Evolutionary conservation across 2,888 invertebrate species (phyloP), one percentile per base, ranked within the genome.

Genomic region (Hoplodrina blanda): DNA sequence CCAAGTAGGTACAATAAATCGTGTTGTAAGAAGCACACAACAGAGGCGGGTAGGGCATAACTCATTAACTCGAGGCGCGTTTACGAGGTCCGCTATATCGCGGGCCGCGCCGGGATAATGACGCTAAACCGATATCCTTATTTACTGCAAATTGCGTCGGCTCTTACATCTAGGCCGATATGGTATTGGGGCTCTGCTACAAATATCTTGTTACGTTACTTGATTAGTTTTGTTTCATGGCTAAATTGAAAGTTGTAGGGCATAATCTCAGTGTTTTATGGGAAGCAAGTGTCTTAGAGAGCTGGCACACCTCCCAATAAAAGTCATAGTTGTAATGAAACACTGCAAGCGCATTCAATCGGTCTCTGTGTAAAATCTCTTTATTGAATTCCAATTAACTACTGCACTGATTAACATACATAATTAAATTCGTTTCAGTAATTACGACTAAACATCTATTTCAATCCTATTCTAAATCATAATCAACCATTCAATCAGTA

Each of bases 41-140:
- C 72, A 85, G 80, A 85, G 82, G 84, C 77, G 82, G 81, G 80
- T 66, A 70, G 72, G 81, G 82, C 82, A 86, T 85, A 84, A 85
- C 84, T 85, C 85, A 89, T 90, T 88, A 90, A 87, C 83, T 85
- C 72, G 82, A 85, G 85, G 87, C 87, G 86, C 86, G 87, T 90
- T 90, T 89, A 91, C 89, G 88, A 89, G 88, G 85, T 82, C 86
- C 85, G 87, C 85, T 87, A 86, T 89, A 89, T 88, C 88, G 89
- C 86, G 83, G 72, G 82, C 84, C 82, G 85, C 71, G 78, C 80
- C 80, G 86, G 91, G 91, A 93, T 95, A 95, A 95, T 94, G 93
- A 92, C 91, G 91, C 92, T 93, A 91, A 91, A 92, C 94, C 95
- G 92, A 95, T 95, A 94, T 92, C 94, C 95, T 94, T 95, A 94